Evolutionary conservation across 2,113 vertebrate genomes (phyloP).

Genomic region (Anser cygnoides): DNA sequence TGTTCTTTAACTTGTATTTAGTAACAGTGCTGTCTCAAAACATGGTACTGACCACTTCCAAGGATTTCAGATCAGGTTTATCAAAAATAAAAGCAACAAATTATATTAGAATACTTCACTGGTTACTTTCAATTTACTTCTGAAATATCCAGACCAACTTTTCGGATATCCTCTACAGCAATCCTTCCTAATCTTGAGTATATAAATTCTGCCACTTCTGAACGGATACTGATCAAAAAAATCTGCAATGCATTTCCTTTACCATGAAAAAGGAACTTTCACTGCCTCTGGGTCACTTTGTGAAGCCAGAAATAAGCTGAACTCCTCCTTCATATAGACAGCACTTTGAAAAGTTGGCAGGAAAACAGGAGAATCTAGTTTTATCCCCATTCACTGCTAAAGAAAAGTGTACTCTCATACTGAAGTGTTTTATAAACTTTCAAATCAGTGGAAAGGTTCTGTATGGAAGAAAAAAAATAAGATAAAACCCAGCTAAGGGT

Average conservation of each 20-base stretch:
- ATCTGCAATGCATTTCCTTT: not conserved
- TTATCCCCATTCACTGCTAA: not conserved
- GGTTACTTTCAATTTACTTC: not conserved
- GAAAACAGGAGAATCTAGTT: conserved; percentile 15
- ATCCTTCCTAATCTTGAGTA: not conserved
- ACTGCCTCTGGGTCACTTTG: not conserved
- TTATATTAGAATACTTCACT: not conserved
- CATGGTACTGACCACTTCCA: not conserved
- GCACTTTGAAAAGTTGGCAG: not conserved
- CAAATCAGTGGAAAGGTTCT: not conserved
- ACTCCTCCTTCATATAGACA: not conserved
- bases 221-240: not conserved
- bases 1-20: not conserved
- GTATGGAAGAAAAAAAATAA: not conserved
- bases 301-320: not conserved
- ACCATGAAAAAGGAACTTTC: not conserved
- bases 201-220: not conserved
- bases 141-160: not conserved
- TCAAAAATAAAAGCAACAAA: not conserved
- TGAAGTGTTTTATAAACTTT: not conserved
- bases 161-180: not conserved
- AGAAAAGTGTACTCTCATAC: not conserved
- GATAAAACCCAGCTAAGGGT: not conserved
- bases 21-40: not conserved
- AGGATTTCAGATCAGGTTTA: not conserved